A percentile compares a stretch with the other conserved stretches of the same genome.
Evolutionary conservation across 2,113 vertebrate genomes (phyloP).

Genomic region (Gobius niger): DNA sequence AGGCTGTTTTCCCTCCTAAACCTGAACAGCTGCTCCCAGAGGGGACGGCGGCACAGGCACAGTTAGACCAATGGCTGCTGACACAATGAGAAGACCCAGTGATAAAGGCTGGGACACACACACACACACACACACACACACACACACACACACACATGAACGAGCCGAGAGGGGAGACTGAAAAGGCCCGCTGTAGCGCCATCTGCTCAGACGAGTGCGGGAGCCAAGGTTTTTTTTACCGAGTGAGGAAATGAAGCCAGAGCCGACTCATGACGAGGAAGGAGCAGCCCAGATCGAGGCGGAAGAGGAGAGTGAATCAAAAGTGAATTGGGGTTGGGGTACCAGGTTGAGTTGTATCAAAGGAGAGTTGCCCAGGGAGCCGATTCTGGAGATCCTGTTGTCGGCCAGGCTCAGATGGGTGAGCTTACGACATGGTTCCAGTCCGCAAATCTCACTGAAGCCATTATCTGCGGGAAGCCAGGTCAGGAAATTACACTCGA

Average conservation of each 20-base stretch:
- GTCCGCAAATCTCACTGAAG: constrained; percentile 82
- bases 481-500: constrained; percentile 55
- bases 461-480: constrained; percentile 76
- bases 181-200: constrained; percentile 62
- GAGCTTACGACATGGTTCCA: constrained; percentile 81
- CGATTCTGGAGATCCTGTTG: constrained; percentile 80
- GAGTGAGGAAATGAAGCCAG: constrained; percentile 43
- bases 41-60: constrained; percentile 33
- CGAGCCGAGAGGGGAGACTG: constrained; percentile 17
- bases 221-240: constrained; percentile 53
- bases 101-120: constrained; percentile 61
- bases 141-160: constrained; percentile 10
- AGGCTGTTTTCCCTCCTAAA: constrained; percentile 58
- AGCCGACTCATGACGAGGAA: constrained; percentile 38
- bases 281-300: not conserved
- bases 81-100: constrained; percentile 70
- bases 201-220: constrained; percentile 66
- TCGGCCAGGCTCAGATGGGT: constrained; percentile 82
- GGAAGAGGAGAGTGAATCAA: constrained; percentile 6
- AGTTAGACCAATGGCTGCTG: constrained; percentile 57
- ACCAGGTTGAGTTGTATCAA: constrained; percentile 85
- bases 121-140: constrained; percentile 11
- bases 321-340: constrained; percentile 4
- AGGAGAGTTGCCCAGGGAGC: constrained; percentile 77
- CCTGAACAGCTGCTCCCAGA: constrained; percentile 58